These are phyloP conservation scores for Bombus waltoni DNA, from an alignment of 1,140 invertebrate genomes.

Conservation along the genomic window DNA sequence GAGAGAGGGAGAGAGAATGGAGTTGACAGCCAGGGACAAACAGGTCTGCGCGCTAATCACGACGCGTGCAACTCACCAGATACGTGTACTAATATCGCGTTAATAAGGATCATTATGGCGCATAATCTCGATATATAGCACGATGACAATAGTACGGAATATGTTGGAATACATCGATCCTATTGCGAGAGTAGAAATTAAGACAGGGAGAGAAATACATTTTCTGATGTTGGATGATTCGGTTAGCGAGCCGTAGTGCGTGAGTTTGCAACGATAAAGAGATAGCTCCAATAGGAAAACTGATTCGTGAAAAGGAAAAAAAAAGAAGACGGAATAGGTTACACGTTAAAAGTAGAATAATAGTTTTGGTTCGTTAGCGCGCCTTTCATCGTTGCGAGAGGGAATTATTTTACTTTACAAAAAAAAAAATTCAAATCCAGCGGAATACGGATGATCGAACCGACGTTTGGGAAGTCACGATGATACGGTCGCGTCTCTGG, in stretches of 20 bases:
- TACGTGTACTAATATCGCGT: slow-evolving; percentile 57
- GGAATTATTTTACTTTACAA: background rate
- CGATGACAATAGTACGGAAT: background rate
- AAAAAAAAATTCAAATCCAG: background rate
- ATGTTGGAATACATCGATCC: background rate
- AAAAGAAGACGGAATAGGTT: too few species aligned
- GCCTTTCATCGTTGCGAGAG: too few species aligned
- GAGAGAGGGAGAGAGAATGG: background rate
- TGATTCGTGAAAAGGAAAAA: background rate
- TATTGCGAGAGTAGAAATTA: background rate
- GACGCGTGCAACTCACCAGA: slow-evolving; percentile 62
- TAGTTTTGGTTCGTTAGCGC: too few species aligned
- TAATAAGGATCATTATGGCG: slow-evolving; percentile 57
- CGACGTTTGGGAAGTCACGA: background rate
- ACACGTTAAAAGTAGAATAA: too few species aligned
- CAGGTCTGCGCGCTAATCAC: slow-evolving; percentile 53
- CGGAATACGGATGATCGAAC: slow-evolving; percentile 2
- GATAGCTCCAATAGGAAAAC: background rate
- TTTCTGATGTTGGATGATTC: too few species aligned
- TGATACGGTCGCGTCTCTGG: background rate
- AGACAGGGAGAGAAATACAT: background rate
- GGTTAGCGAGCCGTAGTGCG: too few species aligned
- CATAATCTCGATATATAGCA: slow-evolving; percentile 44
- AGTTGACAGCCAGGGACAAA: background rate
- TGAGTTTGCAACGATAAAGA: background rate